phyloP scores from a whole-genome alignment of 2,797 vertebrate species.

The Lacerta viridis region DNA sequence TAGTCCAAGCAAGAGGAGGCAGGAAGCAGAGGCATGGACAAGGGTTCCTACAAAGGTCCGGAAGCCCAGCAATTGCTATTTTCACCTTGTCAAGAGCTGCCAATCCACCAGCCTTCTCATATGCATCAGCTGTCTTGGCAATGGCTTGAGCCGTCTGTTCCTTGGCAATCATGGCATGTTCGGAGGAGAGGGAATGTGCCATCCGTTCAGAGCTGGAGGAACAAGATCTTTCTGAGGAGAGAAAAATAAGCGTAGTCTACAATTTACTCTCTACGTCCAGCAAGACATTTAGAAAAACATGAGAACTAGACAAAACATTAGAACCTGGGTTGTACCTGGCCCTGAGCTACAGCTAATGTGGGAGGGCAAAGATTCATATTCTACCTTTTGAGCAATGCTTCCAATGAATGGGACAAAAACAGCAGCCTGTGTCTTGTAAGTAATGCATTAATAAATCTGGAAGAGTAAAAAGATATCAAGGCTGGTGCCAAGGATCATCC shows the following conservation, averaged over 20 bases:
- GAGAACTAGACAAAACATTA: no score
- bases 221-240: slow-evolving; percentile 68
- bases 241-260: not conserved
- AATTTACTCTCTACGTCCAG: not conserved
- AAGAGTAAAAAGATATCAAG: not conserved
- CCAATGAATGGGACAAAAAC: not conserved
- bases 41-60: not conserved
- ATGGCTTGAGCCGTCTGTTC: slow-evolving; percentile 81
- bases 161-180: slow-evolving; percentile 79
- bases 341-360: not conserved
- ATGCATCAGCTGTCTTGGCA: slow-evolving; percentile 73
- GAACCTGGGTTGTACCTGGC: not conserved
- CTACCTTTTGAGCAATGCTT: not conserved
- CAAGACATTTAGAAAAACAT: no score
- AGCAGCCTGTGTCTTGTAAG: not conserved
- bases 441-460: not conserved
- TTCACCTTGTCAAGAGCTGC: slow-evolving; percentile 80
- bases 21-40: not conserved
- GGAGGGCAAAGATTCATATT: not conserved
- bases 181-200: slow-evolving; percentile 70
- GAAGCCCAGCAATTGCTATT: fast-evolving
- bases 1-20: not conserved
- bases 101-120: slow-evolving; percentile 75
- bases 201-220: slow-evolving; percentile 33
- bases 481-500: not conserved